Base-by-base conservation (phyloP, 2,888 invertebrate genomes). In the Cerastoderma edule region DNA sequence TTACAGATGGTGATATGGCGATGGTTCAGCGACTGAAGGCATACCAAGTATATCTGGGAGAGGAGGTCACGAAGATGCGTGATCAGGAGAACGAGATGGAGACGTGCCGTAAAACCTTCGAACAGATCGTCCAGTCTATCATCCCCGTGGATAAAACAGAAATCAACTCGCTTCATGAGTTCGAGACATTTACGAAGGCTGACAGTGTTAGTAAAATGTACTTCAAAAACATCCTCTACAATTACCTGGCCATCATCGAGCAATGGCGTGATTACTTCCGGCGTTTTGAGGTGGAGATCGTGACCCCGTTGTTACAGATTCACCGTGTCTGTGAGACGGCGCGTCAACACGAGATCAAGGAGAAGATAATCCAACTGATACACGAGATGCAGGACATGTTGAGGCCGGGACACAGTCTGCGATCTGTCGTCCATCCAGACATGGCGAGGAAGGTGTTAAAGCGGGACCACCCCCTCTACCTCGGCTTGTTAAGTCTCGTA, bases 1-100 rank as follows among this genome's bases (percentile, higher is more conserved):
- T n/a, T n/a, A 50, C 75, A 88, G 87, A 80, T 2, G 71, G 54
- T 16, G 89, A 89, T 64, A 73, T 86, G 80, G 70, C 60, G 22
- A 76, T 87, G 83, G 77, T 88, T 0, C 54, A 76, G 0, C 69
- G 83, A 24, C 66, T 87, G 16, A 83, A 84, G 33, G 67, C 74
- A 16, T 85, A 80, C 67, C 87, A 87, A 46, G 79, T 74, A n/a
- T 48, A 64, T n/a, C 78, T 87, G 27, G 85, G 81, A n/a, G 67
- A 71, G 6, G 68, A 80, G 30, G 80, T 85, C 48, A 67, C 72
- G 54, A 50, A 80, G 22, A 79, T 89, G 72, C 75, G 85, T 39
- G 89, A 90, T 68, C 57, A 75, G 16, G 89, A 89, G 67, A 78
- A 82, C 67, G 77, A 80, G 8, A 85, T 90, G 39, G 89, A 89